Conservation (phyloP, 2,113 vertebrate species). For the Epinephelus fuscoguttatus region DNA sequence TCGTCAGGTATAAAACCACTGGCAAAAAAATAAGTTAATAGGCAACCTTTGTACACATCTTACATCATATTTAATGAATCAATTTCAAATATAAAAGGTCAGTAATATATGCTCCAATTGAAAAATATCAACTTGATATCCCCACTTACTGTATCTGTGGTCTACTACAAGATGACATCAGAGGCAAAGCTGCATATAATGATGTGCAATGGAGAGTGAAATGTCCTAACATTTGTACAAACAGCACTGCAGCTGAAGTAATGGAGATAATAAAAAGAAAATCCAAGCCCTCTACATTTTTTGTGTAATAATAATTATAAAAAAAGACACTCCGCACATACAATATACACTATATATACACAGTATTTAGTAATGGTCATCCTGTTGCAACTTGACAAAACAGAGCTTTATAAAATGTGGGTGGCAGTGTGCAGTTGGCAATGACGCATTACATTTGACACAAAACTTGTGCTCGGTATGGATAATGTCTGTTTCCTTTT, state of each 20-base stretch:
- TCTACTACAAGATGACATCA: slow-evolving; percentile 46
- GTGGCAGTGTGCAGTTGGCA: slow-evolving; percentile 78
- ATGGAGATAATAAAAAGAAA: slow-evolving; percentile 51
- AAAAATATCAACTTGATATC: slow-evolving; percentile 65
- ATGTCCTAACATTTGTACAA: slow-evolving; percentile 53
- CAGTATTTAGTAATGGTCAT: slow-evolving; percentile 78
- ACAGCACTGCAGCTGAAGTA: slow-evolving; percentile 57
- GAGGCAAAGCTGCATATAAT: slow-evolving; percentile 52
- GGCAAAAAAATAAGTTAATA: slow-evolving; percentile 82
- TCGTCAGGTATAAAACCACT: slow-evolving; percentile 67
- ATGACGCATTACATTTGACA: slow-evolving; percentile 78
- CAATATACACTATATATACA: slow-evolving; percentile 81
- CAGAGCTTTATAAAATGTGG: slow-evolving; percentile 74
- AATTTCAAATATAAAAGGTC: slow-evolving; percentile 81
- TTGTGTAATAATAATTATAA: slow-evolving; percentile 76
- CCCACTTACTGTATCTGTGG: slow-evolving; percentile 23
- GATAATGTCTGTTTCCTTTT: slow-evolving; percentile 68
- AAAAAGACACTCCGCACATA: slow-evolving; percentile 77
- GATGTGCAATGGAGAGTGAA: slow-evolving; percentile 36
- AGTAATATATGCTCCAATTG: slow-evolving; percentile 74
- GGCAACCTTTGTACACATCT: slow-evolving; percentile 79
- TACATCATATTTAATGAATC: slow-evolving; percentile 79
- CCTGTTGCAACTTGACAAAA: slow-evolving; percentile 75
- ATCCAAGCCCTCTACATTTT: slow-evolving; percentile 59
- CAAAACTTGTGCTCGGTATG: slow-evolving; percentile 62